A percentile compares a stretch with the other conserved stretches of the same genome.
These are phyloP conservation scores for Thunnus thynnus DNA, from an alignment of 2,113 vertebrate genomes.

Conservation along the genomic window DNA sequence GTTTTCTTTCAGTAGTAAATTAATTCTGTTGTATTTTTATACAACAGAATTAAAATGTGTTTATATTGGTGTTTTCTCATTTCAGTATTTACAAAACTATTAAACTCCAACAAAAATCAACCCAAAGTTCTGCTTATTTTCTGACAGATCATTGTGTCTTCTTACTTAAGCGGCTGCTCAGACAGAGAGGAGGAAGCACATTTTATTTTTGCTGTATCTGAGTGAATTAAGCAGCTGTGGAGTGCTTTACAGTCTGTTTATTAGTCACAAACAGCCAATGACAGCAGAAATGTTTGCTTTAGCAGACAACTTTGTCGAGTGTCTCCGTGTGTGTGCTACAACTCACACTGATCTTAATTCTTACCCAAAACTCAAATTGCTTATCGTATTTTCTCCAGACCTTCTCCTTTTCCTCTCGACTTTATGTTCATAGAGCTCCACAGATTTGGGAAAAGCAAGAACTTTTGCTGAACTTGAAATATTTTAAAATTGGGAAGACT, in stretches of 20 bases:
- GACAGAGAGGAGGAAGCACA: neutral
- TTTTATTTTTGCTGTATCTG: neutral
- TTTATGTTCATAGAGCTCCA: neutral
- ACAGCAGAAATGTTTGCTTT: constrained; percentile 11
- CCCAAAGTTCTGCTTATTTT: neutral
- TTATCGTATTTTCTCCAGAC: neutral
- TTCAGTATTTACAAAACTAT: no score
- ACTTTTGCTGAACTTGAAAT: neutral
- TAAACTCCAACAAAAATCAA: neutral
- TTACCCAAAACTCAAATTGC: neutral
- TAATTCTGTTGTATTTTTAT: no score
- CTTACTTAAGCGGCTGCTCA: neutral
- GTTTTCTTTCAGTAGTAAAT: neutral
- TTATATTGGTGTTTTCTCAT: no score
- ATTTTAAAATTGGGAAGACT: neutral
- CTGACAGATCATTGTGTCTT: neutral
- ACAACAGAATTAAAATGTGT: no score
- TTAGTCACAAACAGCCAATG: constrained; percentile 3
- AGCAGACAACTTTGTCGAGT: neutral
- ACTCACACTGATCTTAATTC: neutral
- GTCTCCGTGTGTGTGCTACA: neutral
- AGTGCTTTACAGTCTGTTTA: neutral
- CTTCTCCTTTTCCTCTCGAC: neutral
- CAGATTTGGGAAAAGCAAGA: constrained; percentile 5
- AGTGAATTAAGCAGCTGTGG: neutral